Conservation (phyloP, 2,888 invertebrate species). For the Drosophila niveifrons region DNA sequence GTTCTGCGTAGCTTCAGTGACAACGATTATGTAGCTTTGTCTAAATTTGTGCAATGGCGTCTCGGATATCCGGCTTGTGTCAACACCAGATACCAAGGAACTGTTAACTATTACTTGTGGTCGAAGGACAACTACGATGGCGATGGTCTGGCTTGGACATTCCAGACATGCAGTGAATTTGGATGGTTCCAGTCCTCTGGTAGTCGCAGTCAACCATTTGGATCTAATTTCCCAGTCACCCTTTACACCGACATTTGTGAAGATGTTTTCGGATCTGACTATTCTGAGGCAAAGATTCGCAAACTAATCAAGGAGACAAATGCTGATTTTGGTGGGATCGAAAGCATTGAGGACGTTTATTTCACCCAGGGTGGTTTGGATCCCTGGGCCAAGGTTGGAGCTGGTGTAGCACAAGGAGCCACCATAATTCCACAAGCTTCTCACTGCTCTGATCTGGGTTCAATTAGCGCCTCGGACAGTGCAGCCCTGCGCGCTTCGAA, state of each 20-base stretch:
- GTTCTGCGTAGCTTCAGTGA: slow-evolving; percentile 49
- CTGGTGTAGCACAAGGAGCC: slow-evolving; percentile 61
- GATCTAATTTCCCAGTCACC: slow-evolving; percentile 71
- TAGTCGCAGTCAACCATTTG: slow-evolving; percentile 87
- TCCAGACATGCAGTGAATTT: slow-evolving; percentile 93
- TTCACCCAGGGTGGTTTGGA: slow-evolving; percentile 86
- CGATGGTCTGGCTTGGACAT: slow-evolving; percentile 89
- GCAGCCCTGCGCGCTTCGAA: slow-evolving; percentile 76
- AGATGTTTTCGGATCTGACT: slow-evolving; percentile 66
- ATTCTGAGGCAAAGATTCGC: slow-evolving; percentile 44
- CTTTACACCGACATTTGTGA: slow-evolving; percentile 65
- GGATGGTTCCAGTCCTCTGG: slow-evolving; percentile 92
- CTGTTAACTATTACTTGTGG: slow-evolving; percentile 61
- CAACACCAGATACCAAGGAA: slow-evolving; percentile 54
- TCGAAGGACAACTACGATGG: slow-evolving; percentile 54
- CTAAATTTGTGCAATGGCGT: slow-evolving; percentile 61
- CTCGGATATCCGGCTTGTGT: slow-evolving; percentile 55
- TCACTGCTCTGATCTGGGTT: slow-evolving; percentile 77
- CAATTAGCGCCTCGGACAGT: slow-evolving; percentile 71
- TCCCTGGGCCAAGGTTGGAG: slow-evolving; percentile 87
- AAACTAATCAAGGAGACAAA: slow-evolving; percentile 83
- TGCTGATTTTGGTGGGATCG: slow-evolving; percentile 85
- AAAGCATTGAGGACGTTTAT: slow-evolving; percentile 85
- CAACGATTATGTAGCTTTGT: slow-evolving; percentile 62
- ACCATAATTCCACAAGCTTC: slow-evolving; percentile 71